A percentile compares a stretch with the other conserved stretches of the same genome.
These are phyloP conservation scores for Goniozus legneri DNA, from an alignment of 1,140 invertebrate genomes.

Conservation along the genomic window DNA sequence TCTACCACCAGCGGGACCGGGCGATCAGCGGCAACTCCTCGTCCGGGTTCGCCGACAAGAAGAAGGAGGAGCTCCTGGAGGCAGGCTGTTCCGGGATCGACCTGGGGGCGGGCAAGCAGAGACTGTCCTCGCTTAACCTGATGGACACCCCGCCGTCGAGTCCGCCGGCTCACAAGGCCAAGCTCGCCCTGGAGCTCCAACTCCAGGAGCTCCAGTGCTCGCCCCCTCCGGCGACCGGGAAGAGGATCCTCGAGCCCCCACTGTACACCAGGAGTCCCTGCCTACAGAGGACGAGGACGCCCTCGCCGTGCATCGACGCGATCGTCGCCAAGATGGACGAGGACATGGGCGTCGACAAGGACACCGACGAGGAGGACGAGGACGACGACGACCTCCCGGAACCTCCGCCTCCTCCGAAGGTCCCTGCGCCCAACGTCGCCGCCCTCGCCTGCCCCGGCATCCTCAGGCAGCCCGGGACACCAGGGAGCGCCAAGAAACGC, in stretches of 20 bases:
- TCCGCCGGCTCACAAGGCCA: slow-evolving; percentile 59
- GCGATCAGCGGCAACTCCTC: slow-evolving; percentile 44
- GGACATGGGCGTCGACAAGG: slow-evolving; percentile 44
- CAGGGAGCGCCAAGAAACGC: slow-evolving; percentile 74
- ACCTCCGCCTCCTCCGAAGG: slow-evolving; percentile 66
- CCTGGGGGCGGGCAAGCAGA: slow-evolving; percentile 59
- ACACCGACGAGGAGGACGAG: slow-evolving; percentile 52
- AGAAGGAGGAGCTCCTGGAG: slow-evolving; percentile 70
- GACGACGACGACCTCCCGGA: slow-evolving; percentile 59
- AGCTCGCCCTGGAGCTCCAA: slow-evolving; percentile 64
- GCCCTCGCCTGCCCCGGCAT: slow-evolving; percentile 57
- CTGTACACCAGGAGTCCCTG: slow-evolving; percentile 57
- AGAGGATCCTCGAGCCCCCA: slow-evolving; percentile 47
- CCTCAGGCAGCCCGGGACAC: slow-evolving; percentile 60
- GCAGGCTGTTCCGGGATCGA: slow-evolving; percentile 65
- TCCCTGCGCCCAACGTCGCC: slow-evolving; percentile 46
- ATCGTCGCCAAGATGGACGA: slow-evolving; percentile 55
- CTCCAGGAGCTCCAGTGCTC: slow-evolving; percentile 65
- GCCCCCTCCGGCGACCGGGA: slow-evolving; percentile 56
- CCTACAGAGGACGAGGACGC: slow-evolving; percentile 42
- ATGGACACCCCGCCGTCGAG: slow-evolving; percentile 50
- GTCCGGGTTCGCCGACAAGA: slow-evolving; percentile 58
- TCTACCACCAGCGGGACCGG: slow-evolving; percentile 86
- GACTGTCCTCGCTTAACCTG: slow-evolving; percentile 48
- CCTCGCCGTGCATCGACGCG: slow-evolving; percentile 54